These are phyloP conservation scores for Euzetes globulus DNA, from an alignment of 2,888 invertebrate genomes.

Conservation along the genomic window DNA sequence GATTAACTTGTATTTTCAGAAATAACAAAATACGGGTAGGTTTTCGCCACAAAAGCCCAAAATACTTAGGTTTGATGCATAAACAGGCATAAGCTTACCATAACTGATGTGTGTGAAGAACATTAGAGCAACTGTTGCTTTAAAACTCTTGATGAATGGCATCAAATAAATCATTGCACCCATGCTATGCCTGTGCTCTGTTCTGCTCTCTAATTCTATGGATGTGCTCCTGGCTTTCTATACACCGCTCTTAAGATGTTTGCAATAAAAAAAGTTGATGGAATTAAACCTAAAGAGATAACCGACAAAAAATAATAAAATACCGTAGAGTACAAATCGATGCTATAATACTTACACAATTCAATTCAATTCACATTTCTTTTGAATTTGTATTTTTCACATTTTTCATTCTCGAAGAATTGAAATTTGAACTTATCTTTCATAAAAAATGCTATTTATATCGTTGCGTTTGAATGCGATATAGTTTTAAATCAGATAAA, in stretches of 20 bases:
- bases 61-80: slow-evolving; percentile 24
- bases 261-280: not conserved
- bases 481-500: too few relatives aligned
- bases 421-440: not conserved
- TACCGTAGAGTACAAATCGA: not conserved
- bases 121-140: slow-evolving; percentile 22
- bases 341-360: not conserved
- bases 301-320: slow-evolving; percentile 11
- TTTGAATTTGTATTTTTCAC: not conserved
- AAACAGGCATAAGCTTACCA: not conserved
- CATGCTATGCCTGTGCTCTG: slow-evolving; percentile 20
- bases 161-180: slow-evolving; percentile 21
- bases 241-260: not conserved
- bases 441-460: not conserved
- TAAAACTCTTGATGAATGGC: slow-evolving; percentile 27
- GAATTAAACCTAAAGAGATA: slow-evolving; percentile 7
- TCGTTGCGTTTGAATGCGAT: too few relatives aligned
- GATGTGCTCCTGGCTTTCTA: not conserved
- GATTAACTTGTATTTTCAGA: slow-evolving; percentile 28
- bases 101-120: not conserved
- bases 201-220: not conserved
- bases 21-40: slow-evolving; percentile 23
- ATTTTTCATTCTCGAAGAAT: not conserved
- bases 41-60: slow-evolving; percentile 14
- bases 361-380: not conserved